phyloP scores from a whole-genome alignment of 2,113 vertebrate genomes.

The Perccottus glenii region DNA sequence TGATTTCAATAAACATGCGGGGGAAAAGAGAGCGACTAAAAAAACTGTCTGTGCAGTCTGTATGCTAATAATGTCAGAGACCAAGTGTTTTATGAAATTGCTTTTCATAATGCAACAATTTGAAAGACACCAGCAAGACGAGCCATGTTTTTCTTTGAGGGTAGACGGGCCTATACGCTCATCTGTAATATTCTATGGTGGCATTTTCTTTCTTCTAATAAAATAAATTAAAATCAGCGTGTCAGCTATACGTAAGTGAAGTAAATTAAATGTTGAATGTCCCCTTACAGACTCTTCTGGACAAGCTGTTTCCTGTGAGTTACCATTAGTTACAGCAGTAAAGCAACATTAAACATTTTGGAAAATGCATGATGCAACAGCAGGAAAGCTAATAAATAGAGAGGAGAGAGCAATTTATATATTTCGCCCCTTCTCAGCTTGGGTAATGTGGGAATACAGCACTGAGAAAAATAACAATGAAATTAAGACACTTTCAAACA shows the following conservation, averaged over 20 bases:
- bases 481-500: conserved; percentile 6
- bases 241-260: conserved; percentile 9
- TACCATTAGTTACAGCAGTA: conserved; percentile 40
- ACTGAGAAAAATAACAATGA: conserved; percentile 7
- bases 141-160: not conserved
- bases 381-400: conserved; percentile 56
- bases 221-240: conserved; percentile 12
- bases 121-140: conserved; percentile 20
- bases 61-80: conserved; percentile 40
- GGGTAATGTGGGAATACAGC: not conserved
- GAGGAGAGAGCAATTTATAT: conserved; percentile 3
- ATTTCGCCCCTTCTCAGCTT: conserved; percentile 10
- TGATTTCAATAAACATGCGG: conserved; percentile 29
- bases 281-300: not conserved
- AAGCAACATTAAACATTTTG: conserved; percentile 38
- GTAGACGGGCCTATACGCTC: not conserved
- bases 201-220: not conserved
- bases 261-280: conserved; percentile 4
- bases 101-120: conserved; percentile 28
- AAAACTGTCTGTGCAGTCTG: conserved; percentile 6
- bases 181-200: not conserved
- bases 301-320: conserved; percentile 21
- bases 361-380: conserved; percentile 56
- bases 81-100: conserved; percentile 35
- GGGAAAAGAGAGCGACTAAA: not conserved